These are phyloP conservation scores for Carduelis carduelis DNA, from an alignment of 2,797 vertebrate species.

Conservation along the genomic window DNA sequence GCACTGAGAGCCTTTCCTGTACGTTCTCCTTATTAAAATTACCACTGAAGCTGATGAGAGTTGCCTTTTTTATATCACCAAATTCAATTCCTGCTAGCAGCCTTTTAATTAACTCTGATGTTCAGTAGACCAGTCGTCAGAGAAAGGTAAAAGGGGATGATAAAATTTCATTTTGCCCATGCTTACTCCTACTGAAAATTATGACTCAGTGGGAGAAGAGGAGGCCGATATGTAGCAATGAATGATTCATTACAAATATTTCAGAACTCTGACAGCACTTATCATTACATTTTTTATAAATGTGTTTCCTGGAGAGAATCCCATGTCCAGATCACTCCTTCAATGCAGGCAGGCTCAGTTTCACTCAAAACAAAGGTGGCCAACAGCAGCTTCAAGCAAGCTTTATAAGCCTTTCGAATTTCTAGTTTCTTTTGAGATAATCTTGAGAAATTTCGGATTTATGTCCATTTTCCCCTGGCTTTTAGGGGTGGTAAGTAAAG, in stretches of 20 bases:
- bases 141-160: not conserved
- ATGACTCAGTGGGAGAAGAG: conserved; percentile 46
- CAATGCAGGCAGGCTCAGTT: not conserved
- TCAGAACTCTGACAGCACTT: conserved; percentile 1
- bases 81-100: not conserved
- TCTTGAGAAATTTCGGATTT: not conserved
- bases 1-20: not conserved
- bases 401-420: not conserved
- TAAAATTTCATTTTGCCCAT: conserved; percentile 20
- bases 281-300: not conserved
- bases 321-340: not conserved
- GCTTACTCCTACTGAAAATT: conserved; percentile 38
- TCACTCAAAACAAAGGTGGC: not conserved
- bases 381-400: not conserved
- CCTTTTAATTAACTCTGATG: conserved; percentile 12
- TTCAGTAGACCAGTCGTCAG: not conserved
- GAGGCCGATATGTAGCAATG: not conserved
- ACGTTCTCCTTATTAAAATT: not conserved
- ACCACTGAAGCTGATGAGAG: not conserved
- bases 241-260: conserved; percentile 50
- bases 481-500: not conserved
- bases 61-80: not conserved
- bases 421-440: not conserved
- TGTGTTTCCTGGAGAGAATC: conserved; percentile 12
- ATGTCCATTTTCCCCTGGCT: not conserved